phyloP scores from a whole-genome alignment of 2,888 invertebrate species.

The Cylindroiulus punctatus region DNA sequence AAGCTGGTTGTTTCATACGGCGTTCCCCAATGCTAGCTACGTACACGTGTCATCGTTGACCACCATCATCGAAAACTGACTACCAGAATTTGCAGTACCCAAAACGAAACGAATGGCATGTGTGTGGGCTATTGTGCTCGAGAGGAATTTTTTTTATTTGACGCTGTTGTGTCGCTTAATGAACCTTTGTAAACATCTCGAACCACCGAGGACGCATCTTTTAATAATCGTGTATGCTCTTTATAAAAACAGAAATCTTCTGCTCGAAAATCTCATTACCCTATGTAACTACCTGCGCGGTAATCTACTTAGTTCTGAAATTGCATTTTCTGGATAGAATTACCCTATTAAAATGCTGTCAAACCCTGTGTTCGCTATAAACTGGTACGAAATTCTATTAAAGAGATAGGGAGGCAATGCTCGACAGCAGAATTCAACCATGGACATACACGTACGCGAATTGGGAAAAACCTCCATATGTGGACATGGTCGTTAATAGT shows the following conservation, averaged over 20 bases:
- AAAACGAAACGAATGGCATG: too few relatives aligned
- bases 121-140: too few relatives aligned
- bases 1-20: not conserved
- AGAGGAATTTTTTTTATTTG: too few relatives aligned
- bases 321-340: slow-evolving; percentile 44
- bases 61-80: too few relatives aligned
- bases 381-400: not conserved
- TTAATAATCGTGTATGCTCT: not conserved
- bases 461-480: not conserved
- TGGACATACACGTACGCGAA: not conserved
- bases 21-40: not conserved
- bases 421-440: not conserved
- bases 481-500: not conserved
- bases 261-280: slow-evolving; percentile 19
- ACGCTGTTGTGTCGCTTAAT: not conserved
- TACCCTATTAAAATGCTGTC: slow-evolving; percentile 23
- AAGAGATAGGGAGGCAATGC: not conserved
- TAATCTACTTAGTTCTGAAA: slow-evolving; percentile 21
- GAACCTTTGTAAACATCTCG: not conserved
- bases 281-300: slow-evolving; percentile 10
- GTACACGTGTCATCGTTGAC: too few relatives aligned
- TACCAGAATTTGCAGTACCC: too few relatives aligned
- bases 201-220: not conserved
- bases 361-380: not conserved
- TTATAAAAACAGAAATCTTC: not conserved